Evolutionary conservation across 2,888 invertebrate genomes (phyloP), one percentile per base, ranked within the genome.

Genomic region (Quadroppia sp.): DNA sequence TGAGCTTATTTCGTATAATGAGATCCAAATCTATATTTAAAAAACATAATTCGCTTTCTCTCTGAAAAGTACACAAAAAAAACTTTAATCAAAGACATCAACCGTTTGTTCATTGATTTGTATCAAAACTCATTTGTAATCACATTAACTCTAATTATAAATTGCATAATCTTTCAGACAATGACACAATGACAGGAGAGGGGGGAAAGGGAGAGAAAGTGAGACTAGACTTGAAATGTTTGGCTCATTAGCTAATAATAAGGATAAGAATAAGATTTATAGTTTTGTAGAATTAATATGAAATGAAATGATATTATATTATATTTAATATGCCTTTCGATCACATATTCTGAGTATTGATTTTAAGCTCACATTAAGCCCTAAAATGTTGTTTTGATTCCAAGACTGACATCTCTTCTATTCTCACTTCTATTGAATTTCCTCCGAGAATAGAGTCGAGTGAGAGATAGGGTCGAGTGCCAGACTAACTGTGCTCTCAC

Each of bases 381-480:
- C 32, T 59, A 13, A 23, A n/a, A 32, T 20, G 36, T 36, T 64
- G 64, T 64, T 36, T 64, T 30, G 20, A 64, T 36, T 64, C 64
- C 36, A 36, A 64, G 36, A n/a, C 36, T 64, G 64, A 64, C 64
- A 64, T 64, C n/a, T 36, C n/a, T 28, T 64, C 64, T 64, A 13
- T 32, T 64, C 64, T 32, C 64, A 64, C 64, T 56, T 64, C 64
- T 36, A 64, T 64, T 17, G 64, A 64, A 64, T 64, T 64, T 64
- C 64, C 64, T 64, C 2, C 36, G 64, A 64, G 64, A 64, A 64
- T 64, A 64, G 32, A 32, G 4, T 13, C 9, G 11, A 64, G n/a
- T 36, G 64, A 64, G 36, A 64, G 64, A 64, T 64, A 36, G 36
- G 36, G 64, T 64, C 64, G 64, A 64, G 64, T 6, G 32, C 9